phyloP scores from a whole-genome alignment of 2,797 vertebrate species.

The Morelia viridis region DNA sequence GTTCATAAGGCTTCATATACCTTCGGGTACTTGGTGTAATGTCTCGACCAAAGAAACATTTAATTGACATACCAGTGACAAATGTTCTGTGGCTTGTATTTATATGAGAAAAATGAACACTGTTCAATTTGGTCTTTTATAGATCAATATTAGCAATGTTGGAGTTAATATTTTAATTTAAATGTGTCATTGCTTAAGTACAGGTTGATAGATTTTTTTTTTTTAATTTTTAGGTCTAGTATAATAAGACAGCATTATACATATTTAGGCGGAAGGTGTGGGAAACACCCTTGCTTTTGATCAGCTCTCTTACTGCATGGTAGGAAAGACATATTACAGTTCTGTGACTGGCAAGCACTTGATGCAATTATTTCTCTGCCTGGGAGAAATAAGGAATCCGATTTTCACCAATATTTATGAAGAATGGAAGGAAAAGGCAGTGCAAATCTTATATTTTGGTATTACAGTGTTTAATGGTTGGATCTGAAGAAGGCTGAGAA shows the following conservation, averaged over 20 bases:
- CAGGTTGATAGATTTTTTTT: fast-evolving
- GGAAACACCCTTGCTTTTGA: neutral
- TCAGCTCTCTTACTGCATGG: neutral
- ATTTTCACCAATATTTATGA: constrained; percentile 57
- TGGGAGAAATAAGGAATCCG: constrained; percentile 56
- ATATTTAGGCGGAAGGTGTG: neutral
- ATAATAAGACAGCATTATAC: neutral
- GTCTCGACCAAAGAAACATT: constrained; percentile 4
- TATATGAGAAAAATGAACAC: neutral
- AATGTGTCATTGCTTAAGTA: neutral
- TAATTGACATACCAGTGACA: constrained; percentile 2
- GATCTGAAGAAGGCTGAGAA: constrained; percentile 28
- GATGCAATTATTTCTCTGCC: constrained; percentile 36
- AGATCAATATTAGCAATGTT: constrained; percentile 5
- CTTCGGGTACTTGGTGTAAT: neutral
- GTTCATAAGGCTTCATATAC: neutral
- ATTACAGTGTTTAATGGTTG: constrained; percentile 10
- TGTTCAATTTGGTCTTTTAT: neutral
- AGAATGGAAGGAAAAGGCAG: neutral
- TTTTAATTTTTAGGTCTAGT: neutral
- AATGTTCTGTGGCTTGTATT: fast-evolving
- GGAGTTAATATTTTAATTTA: constrained; percentile 12
- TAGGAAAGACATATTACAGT: neutral
- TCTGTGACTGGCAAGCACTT: constrained; percentile 30
- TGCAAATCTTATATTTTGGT: constrained; percentile 46